phyloP scores from a whole-genome alignment of 2,888 invertebrate species.

The Nephrotoma appendiculata region DNA sequence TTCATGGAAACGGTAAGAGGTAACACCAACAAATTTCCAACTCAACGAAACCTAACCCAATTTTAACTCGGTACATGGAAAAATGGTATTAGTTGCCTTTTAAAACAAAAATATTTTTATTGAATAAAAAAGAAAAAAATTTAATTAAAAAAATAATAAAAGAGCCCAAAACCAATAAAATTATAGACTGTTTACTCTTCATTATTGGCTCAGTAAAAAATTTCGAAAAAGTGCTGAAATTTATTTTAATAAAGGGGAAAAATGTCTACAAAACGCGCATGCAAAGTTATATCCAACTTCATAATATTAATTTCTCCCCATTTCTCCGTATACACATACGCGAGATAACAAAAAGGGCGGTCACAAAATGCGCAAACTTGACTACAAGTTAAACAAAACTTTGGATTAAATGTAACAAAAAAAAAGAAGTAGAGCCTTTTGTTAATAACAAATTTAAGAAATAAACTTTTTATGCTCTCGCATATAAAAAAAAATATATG shows the following conservation, averaged over 20 bases:
- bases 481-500: neutral
- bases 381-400: neutral
- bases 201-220: neutral
- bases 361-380: neutral
- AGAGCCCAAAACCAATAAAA: too few species aligned
- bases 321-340: neutral
- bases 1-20: too few species aligned
- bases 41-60: too few species aligned
- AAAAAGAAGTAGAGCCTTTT: neutral
- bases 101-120: too few species aligned
- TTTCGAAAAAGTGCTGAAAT: neutral
- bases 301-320: neutral
- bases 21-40: too few species aligned
- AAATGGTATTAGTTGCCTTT: too few species aligned
- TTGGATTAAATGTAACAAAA: neutral
- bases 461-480: neutral
- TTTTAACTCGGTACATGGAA: too few species aligned
- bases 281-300: neutral
- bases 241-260: neutral
- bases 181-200: too few species aligned
- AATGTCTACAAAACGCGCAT: neutral
- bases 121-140: too few species aligned
- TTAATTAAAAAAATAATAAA: too few species aligned
- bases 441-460: neutral
- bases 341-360: neutral